phyloP scores from a whole-genome alignment of 2,113 vertebrate species.

The Neogobius melanostomus region DNA sequence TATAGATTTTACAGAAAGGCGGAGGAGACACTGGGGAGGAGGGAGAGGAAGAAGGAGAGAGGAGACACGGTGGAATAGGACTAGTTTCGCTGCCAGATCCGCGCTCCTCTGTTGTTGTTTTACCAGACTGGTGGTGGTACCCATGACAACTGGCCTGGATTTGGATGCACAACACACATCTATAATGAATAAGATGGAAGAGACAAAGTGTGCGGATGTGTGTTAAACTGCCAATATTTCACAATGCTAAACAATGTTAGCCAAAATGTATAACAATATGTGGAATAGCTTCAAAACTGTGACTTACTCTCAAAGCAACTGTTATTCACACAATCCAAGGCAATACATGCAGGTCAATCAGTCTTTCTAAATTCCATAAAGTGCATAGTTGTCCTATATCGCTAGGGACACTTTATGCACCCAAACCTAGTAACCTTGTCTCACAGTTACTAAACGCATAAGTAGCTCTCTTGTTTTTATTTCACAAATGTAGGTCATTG shows the following conservation, averaged over 20 bases:
- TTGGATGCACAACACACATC: constrained; percentile 59
- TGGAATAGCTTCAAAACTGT: no score
- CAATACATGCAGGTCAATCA: no score
- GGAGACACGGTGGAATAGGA: constrained; percentile 65
- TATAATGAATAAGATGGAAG: constrained; percentile 63
- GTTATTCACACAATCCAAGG: no score
- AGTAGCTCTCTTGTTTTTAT: no score
- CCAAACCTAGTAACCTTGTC: no score
- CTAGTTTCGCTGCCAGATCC: constrained; percentile 68
- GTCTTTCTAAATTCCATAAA: no score
- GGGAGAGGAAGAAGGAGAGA: constrained; percentile 7
- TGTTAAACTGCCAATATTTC: constrained; percentile 28
- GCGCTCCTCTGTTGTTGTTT: constrained; percentile 69
- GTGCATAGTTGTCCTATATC: no score
- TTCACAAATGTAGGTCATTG: no score
- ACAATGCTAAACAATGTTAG: not conserved
- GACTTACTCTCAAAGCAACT: no score
- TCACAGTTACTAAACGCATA: no score
- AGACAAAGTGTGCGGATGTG: constrained; percentile 26
- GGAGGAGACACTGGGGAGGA: not conserved
- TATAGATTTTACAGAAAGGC: constrained; percentile 55
- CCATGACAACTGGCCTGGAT: constrained; percentile 74
- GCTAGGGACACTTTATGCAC: no score
- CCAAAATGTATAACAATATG: not conserved
- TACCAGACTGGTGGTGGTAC: constrained; percentile 49